Base-by-base conservation (phyloP, 2,113 vertebrate species). In the Hypanus sabinus region DNA sequence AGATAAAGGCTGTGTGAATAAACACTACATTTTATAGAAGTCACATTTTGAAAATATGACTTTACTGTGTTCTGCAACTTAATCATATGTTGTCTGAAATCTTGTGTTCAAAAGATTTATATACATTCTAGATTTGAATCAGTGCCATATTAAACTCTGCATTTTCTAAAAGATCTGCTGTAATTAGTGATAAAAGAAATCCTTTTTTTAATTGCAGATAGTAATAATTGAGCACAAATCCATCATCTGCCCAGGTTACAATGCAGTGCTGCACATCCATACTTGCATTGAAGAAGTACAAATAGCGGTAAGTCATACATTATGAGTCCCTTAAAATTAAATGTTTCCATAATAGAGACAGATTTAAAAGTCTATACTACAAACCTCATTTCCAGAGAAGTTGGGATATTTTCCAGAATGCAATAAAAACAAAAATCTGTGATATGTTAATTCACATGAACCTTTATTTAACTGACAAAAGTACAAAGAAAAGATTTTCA, bases 221-320 rank as follows among this genome's bases (percentile, higher is more conserved):
- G 98, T 99, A 96, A 99, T 99, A 96, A 99, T 99, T 95, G 99
- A 99, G 97, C 99, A 99, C 97, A 99, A 99, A 96, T 99, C 99
- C 95, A 99, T 99, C 96, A 99, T 99, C 96, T 99, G 99, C 96
- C 99, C 99, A 93, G 99, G 99, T 96, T 99, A 99, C 95, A 99
- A 99, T 95, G 99, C 99, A 95, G 99, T 99, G 95, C 97, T 99
- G 95, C 99, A 99, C 96, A 99, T 99, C 96, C 99, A 99, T 95
- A 99, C 98, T 95, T 99, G 99, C 96, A 99, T 99, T 94, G 99
- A 99, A 96, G 99, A 99, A 97, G 98, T 99, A 71, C 99, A 99
- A 96, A 99, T 99, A 96, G 97, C 98, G 95, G 99, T 99, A 96
- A 98, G 98, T 97, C 76, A 30, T 0, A 11, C 94, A 94, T 38